These are phyloP conservation scores for Chrysomela aeneicollis DNA, from an alignment of 2,888 invertebrate species.

Conservation along the genomic window DNA sequence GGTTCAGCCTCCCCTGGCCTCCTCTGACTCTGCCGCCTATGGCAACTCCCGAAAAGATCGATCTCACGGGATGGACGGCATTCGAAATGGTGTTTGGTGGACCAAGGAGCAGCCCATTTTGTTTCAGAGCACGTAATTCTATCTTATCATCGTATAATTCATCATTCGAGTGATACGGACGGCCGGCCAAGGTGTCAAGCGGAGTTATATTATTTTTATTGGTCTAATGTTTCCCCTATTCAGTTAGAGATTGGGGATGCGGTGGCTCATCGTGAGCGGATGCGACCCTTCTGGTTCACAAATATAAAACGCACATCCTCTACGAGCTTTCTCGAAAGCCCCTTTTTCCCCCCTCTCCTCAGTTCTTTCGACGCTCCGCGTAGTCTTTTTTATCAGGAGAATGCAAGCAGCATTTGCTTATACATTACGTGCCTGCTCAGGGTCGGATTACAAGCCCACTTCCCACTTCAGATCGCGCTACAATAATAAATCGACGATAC, in stretches of 20 bases:
- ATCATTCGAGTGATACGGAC: constrained; percentile 56
- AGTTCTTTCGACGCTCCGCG: constrained; percentile 20
- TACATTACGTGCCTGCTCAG: constrained; percentile 12
- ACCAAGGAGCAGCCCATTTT: constrained; percentile 45
- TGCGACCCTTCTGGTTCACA: constrained; percentile 52
- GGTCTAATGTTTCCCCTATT: constrained; percentile 56
- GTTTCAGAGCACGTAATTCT: constrained; percentile 57
- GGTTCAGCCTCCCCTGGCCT: no score
- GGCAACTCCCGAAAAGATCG: neutral
- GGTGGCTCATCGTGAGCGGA: constrained; percentile 50
- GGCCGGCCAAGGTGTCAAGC: constrained; percentile 49
- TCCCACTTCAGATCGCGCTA: no score
- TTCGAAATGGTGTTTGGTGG: neutral
- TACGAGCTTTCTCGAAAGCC: constrained; percentile 30
- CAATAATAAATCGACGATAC: neutral
- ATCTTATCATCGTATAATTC: constrained; percentile 57
- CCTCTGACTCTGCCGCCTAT: no score
- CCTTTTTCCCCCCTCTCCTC: constrained; percentile 26
- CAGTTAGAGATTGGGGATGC: constrained; percentile 54
- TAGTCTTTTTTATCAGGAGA: constrained; percentile 11
- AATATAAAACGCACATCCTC: constrained; percentile 48
- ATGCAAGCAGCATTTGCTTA: constrained; percentile 32
- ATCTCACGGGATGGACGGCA: constrained; percentile 1
- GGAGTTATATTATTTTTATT: constrained; percentile 34
- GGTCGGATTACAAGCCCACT: constrained; percentile 3